Percentiles rank a stretch among this genome's conserved stretches.
phyloP scores from a whole-genome alignment of 2,113 vertebrate genomes.

The Phylloscopus whistleri region DNA sequence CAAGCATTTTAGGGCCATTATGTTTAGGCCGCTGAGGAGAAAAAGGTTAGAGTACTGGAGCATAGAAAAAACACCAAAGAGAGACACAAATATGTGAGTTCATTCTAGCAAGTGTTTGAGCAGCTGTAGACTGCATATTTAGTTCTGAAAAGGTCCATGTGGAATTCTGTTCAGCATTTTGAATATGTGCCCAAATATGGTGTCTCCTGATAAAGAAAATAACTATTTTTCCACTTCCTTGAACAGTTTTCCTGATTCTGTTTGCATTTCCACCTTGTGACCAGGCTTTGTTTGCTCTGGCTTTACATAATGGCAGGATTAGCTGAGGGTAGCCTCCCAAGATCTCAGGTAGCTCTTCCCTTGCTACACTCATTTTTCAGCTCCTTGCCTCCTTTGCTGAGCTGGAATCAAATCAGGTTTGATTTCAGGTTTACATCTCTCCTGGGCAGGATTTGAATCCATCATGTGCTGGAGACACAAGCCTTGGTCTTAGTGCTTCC shows the following conservation, averaged over 20 bases:
- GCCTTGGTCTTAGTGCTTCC: not conserved
- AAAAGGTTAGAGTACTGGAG: not conserved
- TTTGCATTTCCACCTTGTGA: not conserved
- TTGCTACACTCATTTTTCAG: not conserved
- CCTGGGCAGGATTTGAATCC: not conserved
- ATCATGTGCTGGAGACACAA: not conserved
- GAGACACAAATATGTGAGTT: conserved; percentile 4
- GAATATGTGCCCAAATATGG: not conserved
- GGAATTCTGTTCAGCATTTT: not conserved
- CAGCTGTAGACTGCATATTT: conserved; percentile 13
- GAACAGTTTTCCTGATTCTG: not conserved
- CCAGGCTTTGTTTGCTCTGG: not conserved
- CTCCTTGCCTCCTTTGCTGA: not conserved
- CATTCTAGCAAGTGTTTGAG: conserved; percentile 13
- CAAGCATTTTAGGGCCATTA: not conserved
- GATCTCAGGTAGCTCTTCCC: not conserved
- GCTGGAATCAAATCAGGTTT: not conserved
- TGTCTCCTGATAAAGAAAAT: not conserved
- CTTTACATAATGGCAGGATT: not conserved
- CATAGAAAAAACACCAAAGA: not conserved
- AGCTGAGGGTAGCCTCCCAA: not conserved
- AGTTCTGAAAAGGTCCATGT: not conserved
- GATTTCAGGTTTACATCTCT: not conserved
- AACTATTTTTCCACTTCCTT: not conserved
- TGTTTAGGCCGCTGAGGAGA: not conserved